Base-by-base conservation (phyloP, 1,140 invertebrate genomes). In the Platyscapa corneri region DNA sequence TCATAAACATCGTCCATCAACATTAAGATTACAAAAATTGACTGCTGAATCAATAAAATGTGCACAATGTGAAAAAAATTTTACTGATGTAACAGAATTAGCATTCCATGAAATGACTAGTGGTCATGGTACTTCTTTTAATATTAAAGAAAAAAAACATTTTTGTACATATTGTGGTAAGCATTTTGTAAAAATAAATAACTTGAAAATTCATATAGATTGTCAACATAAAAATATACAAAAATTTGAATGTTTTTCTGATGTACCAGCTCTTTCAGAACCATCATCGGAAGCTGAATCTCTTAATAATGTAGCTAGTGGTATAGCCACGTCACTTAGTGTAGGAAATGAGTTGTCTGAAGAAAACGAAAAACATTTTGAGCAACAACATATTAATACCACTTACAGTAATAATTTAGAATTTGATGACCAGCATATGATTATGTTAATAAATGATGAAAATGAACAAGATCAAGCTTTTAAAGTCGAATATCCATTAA, bases 241-340 rank as follows among this genome's bases (percentile, higher is more conserved):
- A 42, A 72, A 81, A 70, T 16, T 23, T 12, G 20, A 79, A 81
- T 27, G 8, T 85, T 70, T 53, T 86, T 7, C 64, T 70, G 18
- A 82, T 82, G 39, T 81, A 49, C 86, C 87, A 2, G 88, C 91
- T 10, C 34, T 90, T 8, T 76, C 93, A 27, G 92, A 93, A 81
- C 93, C 93, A 6, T 94, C 93, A 42, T 94, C 93, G 0, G 94
- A 95, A 89, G 94, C 94, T 0, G 94, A 95, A 89, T 93, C 94
- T 8, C 88, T 95, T 32, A 94, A 91, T 74, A 94, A 94, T 84
- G 94, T 95, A 0, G 94, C 94, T 0, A 94, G 92, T 80, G 94
- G 94, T 3, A 95, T 95, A 77, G 94, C 94, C 0, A 92, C 94
- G 0, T 95, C 94, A 42, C 90, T 95, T 10, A 94, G 93, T 20